These are phyloP conservation scores for Drosophila simulans DNA, from an alignment of 1,140 invertebrate species.

Conservation along the genomic window DNA sequence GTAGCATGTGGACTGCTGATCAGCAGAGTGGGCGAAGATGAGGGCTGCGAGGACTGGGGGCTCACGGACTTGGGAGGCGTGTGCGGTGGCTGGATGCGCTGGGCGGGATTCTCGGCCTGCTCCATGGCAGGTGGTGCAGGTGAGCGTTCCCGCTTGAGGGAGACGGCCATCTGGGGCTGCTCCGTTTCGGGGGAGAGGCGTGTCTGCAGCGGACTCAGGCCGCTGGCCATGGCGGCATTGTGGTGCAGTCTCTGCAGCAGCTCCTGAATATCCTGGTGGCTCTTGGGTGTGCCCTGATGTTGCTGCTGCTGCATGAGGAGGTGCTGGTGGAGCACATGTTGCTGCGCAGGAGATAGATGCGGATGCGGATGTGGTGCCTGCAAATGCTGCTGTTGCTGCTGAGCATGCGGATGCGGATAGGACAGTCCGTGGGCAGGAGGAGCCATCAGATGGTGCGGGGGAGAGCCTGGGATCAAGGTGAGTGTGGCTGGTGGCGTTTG, in stretches of 20 bases:
- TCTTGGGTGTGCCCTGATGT: slow-evolving; percentile 64
- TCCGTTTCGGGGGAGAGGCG: slow-evolving; percentile 70
- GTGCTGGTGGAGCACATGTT: slow-evolving; percentile 73
- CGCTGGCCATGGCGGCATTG: slow-evolving; percentile 61
- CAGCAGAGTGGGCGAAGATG: slow-evolving; percentile 74
- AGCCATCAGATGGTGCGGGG: slow-evolving; percentile 68
- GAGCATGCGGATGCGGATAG: slow-evolving; percentile 45
- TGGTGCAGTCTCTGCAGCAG: slow-evolving; percentile 75
- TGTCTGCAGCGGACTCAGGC: slow-evolving; percentile 73
- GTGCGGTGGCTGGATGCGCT: slow-evolving; percentile 79
- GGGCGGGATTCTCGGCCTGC: slow-evolving; percentile 74
- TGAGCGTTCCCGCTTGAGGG: slow-evolving; percentile 77
- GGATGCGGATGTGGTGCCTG: slow-evolving; percentile 55
- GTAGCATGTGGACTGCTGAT: slow-evolving; percentile 74
- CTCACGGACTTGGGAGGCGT: slow-evolving; percentile 85
- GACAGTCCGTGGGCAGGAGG: slow-evolving; percentile 53
- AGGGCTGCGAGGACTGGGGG: slow-evolving; percentile 81
- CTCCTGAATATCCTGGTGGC: slow-evolving; percentile 79
- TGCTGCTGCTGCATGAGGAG: slow-evolving; percentile 67
- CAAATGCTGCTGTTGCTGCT: slow-evolving; percentile 14
- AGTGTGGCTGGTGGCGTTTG: slow-evolving; percentile 69
- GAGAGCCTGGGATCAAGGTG: slow-evolving; percentile 55
- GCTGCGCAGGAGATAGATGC: slow-evolving; percentile 73
- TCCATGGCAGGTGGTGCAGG: slow-evolving; percentile 59
- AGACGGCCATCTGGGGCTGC: slow-evolving; percentile 36